These are phyloP conservation scores for Campodea augens DNA, from an alignment of 1,140 invertebrate genomes.

Conservation along the genomic window DNA sequence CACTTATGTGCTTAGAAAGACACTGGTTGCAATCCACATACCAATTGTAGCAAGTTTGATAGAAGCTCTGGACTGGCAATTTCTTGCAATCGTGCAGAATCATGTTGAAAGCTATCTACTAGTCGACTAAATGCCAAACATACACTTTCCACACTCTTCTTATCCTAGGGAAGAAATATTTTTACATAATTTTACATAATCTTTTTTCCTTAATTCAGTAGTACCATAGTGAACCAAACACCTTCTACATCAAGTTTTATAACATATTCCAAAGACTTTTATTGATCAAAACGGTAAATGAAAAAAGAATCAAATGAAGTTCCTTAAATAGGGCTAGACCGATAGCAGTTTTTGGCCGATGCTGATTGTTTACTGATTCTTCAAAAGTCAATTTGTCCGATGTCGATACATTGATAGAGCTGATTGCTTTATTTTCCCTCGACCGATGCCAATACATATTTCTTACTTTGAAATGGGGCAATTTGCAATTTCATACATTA, in stretches of 20 bases:
- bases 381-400: background rate
- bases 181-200: background rate
- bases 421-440: too few species aligned
- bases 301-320: too few species aligned
- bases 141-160: slow-evolving; percentile 92
- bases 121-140: slow-evolving; percentile 88
- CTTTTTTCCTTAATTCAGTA: background rate
- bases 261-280: too few species aligned
- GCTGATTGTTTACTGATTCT: too few species aligned
- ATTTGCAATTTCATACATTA: background rate
- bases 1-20: too few species aligned
- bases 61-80: slow-evolving; percentile 84
- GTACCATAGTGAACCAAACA: too few species aligned
- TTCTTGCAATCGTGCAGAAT: slow-evolving; percentile 74
- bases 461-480: background rate
- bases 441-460: background rate
- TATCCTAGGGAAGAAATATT: slow-evolving; percentile 39
- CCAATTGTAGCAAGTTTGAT: slow-evolving; percentile 79
- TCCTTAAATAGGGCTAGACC: too few species aligned
- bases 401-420: background rate
- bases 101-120: slow-evolving; percentile 89
- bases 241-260: too few species aligned
- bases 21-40: too few species aligned
- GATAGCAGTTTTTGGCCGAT: too few species aligned
- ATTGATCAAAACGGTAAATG: too few species aligned